phyloP scores from a whole-genome alignment of 2,888 invertebrate species.

The Isoperla grammatica region DNA sequence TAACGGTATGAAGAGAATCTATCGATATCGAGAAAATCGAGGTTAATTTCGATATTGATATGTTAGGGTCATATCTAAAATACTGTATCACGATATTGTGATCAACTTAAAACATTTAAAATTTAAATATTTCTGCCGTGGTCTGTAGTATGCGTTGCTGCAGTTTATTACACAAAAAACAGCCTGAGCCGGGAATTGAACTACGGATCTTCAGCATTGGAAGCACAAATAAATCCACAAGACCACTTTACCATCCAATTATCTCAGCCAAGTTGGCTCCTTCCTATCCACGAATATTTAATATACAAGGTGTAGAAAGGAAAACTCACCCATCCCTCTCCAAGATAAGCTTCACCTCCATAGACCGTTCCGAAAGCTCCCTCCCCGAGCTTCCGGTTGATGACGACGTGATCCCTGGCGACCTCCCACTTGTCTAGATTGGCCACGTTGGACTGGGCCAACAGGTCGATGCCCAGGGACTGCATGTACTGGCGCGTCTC shows the following conservation, averaged over 20 bases:
- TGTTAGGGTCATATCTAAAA: background rate
- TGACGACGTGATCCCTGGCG: conserved; percentile 73
- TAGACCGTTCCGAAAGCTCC: conserved; percentile 92
- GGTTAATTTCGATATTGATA: background rate
- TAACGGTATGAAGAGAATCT: too few relatives aligned
- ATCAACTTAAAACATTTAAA: background rate
- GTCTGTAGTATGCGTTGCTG: background rate
- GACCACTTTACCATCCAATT: too few relatives aligned
- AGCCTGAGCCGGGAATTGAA: too few relatives aligned
- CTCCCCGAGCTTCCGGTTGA: conserved; percentile 79
- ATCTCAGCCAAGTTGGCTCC: too few relatives aligned
- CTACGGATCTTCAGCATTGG: too few relatives aligned
- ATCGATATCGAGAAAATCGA: too few relatives aligned
- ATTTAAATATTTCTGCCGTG: background rate
- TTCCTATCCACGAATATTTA: too few relatives aligned
- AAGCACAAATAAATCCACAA: too few relatives aligned
- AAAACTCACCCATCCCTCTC: conserved; percentile 59
- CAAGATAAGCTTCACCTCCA: conserved; percentile 77
- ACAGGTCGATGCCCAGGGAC: conserved; percentile 60
- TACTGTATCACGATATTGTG: background rate
- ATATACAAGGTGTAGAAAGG: too few relatives aligned
- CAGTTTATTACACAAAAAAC: too few relatives aligned
- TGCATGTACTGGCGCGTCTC: conserved; percentile 63
- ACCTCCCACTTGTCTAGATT: conserved; percentile 82
- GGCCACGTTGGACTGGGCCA: conserved; percentile 46